These are phyloP conservation scores for Eumacrocentrus americanus DNA, from an alignment of 2,888 invertebrate genomes.

Conservation along the genomic window DNA sequence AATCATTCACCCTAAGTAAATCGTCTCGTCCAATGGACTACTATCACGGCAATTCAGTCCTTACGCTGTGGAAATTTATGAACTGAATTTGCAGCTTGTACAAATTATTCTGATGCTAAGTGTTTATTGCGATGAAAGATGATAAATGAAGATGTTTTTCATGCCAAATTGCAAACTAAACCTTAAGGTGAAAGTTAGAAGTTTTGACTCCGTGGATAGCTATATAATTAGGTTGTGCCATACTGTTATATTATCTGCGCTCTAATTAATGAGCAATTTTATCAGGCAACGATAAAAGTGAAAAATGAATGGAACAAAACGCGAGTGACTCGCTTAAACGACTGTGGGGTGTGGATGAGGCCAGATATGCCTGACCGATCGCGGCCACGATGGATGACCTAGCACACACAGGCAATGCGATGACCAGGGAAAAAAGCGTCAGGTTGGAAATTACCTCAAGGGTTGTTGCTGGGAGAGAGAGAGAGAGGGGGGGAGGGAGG, in stretches of 20 bases:
- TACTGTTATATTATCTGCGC: constrained; percentile 17
- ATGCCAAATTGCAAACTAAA: too few relatives aligned
- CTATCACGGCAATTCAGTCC: neutral
- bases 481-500: neutral
- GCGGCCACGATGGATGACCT: constrained; percentile 27
- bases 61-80: too few relatives aligned
- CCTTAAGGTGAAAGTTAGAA: too few relatives aligned
- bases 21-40: neutral
- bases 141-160: too few relatives aligned
- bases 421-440: constrained; percentile 18
- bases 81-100: too few relatives aligned
- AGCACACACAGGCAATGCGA: constrained; percentile 13
- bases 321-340: constrained; percentile 9
- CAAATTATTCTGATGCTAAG: too few relatives aligned
- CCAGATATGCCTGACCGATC: constrained; percentile 22
- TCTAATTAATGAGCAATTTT: constrained; percentile 30
- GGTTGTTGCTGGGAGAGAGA: neutral
- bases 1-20: constrained; percentile 12
- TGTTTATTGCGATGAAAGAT: too few relatives aligned
- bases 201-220: too few relatives aligned
- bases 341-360: constrained; percentile 7
- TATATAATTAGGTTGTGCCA: constrained; percentile 26
- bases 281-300: constrained; percentile 28
- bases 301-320: constrained; percentile 23
- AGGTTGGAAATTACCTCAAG: constrained; percentile 17